Base-by-base conservation (phyloP, 2,888 invertebrate genomes). In the Dasypogon diadema region DNA sequence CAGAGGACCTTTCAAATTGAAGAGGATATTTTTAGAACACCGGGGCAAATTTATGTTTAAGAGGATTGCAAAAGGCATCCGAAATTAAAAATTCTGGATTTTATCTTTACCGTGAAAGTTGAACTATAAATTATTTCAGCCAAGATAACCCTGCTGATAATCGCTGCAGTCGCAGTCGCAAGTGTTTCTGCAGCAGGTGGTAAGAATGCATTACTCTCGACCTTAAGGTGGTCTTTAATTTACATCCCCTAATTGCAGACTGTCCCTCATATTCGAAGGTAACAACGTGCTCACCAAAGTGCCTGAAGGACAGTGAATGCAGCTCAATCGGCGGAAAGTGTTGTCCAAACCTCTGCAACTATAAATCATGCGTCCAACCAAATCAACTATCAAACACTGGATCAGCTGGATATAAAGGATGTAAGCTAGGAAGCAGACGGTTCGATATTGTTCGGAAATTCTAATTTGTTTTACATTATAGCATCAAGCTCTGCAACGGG, bases 341-440 rank as follows among this genome's bases (percentile, higher is more conserved):
- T 83, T 92, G 92, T 80, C 87, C 90, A 6, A 93, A 93, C 84
- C 84, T 89, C 75, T 93, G 93, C 86, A 91, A 92, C 80, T 87
- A 88, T 63, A 90, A 89, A 82, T 92, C 92, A 1, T 93, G 93
- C 81, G 87, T 88, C 0, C 85, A 88, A 22, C 82, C 90, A 1
- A 87, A 87, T 81, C 30, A 80, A 51, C 76, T 84, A 5, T 79
- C 75, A 8, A 79, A 80, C 30, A 80, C 77, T 1, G 82, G 83
- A n/a, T 81, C 83, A 2, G 82, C 82, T 74, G 85, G 85, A 77
- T 88, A 88, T 79, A 87, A 88, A 80, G 82, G 83, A 75, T 80
- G 86, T 82, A 81, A 84, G 85, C 81, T n/a, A n/a, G n/a, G n/a
- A n/a, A n/a, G n/a, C n/a, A n/a, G n/a, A n/a, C n/a, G n/a, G n/a